A percentile compares a stretch with the other conserved stretches of the same genome.
phyloP scores from a whole-genome alignment of 35 echinoderm and acorn worm genomes.

The Eucidaris tribuloides region DNA sequence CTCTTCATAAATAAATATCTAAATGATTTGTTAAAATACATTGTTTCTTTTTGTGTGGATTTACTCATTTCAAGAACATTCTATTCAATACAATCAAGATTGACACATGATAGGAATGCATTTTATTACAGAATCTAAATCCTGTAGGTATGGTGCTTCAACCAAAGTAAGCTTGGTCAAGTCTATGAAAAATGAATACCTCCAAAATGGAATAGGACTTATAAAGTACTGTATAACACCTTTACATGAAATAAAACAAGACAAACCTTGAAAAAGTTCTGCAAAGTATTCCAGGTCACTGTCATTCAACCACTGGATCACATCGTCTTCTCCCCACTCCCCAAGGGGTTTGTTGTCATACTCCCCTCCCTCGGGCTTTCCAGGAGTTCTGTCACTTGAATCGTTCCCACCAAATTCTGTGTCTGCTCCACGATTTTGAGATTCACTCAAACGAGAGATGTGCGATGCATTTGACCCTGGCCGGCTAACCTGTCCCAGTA shows the following conservation, averaged over 20 bases:
- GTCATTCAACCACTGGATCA: conserved; percentile 43
- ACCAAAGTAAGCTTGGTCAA: too few relatives aligned
- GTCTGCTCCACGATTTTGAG: neutral
- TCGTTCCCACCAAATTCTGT: neutral
- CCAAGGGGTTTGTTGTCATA: neutral
- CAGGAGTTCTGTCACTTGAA: neutral
- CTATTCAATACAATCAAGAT: too few relatives aligned
- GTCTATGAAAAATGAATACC: too few relatives aligned
- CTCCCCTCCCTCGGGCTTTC: neutral
- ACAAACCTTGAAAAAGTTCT: conserved; percentile 53
- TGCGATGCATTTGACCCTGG: neutral
- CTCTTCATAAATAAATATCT: too few relatives aligned
- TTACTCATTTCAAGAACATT: too few relatives aligned
- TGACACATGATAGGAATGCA: too few relatives aligned
- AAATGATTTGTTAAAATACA: too few relatives aligned
- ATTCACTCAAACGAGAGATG: neutral
- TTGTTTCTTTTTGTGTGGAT: too few relatives aligned
- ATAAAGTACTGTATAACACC: neutral
- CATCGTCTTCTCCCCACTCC: conserved; percentile 40
- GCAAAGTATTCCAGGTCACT: conserved; percentile 53
- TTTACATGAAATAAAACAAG: neutral
- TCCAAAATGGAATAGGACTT: too few relatives aligned
- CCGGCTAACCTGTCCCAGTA: neutral
- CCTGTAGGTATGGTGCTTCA: too few relatives aligned
- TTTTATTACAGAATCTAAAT: too few relatives aligned